A percentile compares a stretch with the other conserved stretches of the same genome.
Conservation (phyloP, 1,140 invertebrate species). For the Drosophila micromelanica region DNA sequence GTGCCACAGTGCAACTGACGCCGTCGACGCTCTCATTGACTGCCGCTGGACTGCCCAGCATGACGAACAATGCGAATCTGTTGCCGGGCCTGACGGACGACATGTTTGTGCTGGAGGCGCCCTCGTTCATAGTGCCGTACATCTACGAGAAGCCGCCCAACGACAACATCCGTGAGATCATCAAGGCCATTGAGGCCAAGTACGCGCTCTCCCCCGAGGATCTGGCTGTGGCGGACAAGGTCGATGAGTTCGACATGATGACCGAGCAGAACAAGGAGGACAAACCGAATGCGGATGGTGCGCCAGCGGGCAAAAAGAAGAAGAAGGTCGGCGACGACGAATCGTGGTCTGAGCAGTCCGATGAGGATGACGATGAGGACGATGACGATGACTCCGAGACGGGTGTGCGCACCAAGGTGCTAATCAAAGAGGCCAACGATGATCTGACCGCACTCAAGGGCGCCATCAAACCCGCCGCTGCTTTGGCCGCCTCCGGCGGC, state of each 20-base stretch:
- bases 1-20: slow-evolving; percentile 62
- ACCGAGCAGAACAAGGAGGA: slow-evolving; percentile 78
- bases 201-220: slow-evolving; percentile 86
- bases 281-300: slow-evolving; percentile 53
- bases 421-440: slow-evolving; percentile 86
- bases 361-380: slow-evolving; percentile 85
- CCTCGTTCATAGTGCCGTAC: slow-evolving; percentile 95
- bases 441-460: slow-evolving; percentile 85
- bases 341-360: slow-evolving; percentile 84
- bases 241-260: slow-evolving; percentile 84
- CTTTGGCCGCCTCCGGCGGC: slow-evolving; percentile 75
- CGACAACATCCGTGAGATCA: slow-evolving; percentile 91
- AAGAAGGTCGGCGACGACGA: slow-evolving; percentile 80
- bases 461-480: slow-evolving; percentile 84
- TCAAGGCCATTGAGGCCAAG: slow-evolving; percentile 88
- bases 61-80: slow-evolving; percentile 85
- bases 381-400: slow-evolving; percentile 86
- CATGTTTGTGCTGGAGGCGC: slow-evolving; percentile 95
- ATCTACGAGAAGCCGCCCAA: slow-evolving; percentile 95
- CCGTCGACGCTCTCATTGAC: slow-evolving; percentile 71
- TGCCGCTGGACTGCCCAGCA: slow-evolving; percentile 61
- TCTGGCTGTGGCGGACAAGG: slow-evolving; percentile 81
- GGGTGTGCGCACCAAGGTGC: slow-evolving; percentile 85
- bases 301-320: slow-evolving; percentile 81
- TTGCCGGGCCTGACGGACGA: slow-evolving; percentile 93